Base-by-base conservation (phyloP, 2,113 vertebrate genomes). In the Pangasianodon gigas region DNA sequence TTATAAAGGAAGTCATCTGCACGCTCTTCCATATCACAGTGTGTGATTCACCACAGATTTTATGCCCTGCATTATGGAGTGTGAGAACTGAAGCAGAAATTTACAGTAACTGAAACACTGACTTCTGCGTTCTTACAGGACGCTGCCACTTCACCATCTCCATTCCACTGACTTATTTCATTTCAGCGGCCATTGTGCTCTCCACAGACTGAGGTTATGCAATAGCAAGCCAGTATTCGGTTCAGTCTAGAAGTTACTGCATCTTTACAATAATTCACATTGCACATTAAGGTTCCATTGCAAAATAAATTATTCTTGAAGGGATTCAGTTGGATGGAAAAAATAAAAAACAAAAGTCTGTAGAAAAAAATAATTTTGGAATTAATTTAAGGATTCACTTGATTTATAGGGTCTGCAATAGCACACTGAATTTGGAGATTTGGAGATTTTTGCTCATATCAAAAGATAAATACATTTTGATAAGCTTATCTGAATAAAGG, bases 51-150 rank as follows among this genome's bases (percentile, higher is more conserved):
- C 21, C 86, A 80, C 62, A 52, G 44, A 51, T 85, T 13, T 85
- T 71, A 74, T 29, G 46, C 51, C 51, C 52, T 51, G 58, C 48
- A 58, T 58, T 65, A 37, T 77, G 84, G 2, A 46, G 32, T 88
- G 74, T 85, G 71, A 80, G 51, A 87, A 89, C 51, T 54, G 8
- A 69, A 46, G 77, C 46, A 44, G 54, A 37, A 37, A 83, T 88
- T 86, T 88, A 86, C 81, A 77, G 88, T 89, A 89, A 88, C 84
- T 54, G 52, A 82, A 71, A 48, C 32, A 41, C n/a, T 44, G 74
- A 90, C 83, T 86, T 90, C 89, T 86, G 89, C 29, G 85, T 79
- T 85, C 44, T 41, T 16, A 67, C 60, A 86, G 84, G 79, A 74
- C 9, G 26, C 54, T 77, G 65, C 46, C 58, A 84, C 88, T 84